These are phyloP conservation scores for Chironex yamaguchii DNA, from an alignment of 30 jellyfish, hydroid and myxozoan species.

Conservation along the genomic window DNA sequence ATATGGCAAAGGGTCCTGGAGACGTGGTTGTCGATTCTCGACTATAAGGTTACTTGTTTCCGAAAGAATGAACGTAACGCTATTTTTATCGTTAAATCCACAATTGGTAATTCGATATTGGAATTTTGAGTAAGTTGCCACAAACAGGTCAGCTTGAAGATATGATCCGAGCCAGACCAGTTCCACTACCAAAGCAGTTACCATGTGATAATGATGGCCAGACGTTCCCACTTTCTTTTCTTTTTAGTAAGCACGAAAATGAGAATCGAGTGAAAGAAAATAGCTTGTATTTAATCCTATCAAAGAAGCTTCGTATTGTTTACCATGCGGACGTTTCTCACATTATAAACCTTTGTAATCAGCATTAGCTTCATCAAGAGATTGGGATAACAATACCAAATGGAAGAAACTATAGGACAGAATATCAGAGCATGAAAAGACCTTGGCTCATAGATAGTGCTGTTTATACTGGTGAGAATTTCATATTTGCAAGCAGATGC, in stretches of 20 bases:
- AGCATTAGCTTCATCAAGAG: conserved; percentile 28
- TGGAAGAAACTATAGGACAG: conserved; percentile 63
- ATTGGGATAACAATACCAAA: conserved; percentile 51
- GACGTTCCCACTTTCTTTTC: conserved; percentile 21
- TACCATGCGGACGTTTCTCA: no score
- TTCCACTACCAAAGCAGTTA: conserved; percentile 26
- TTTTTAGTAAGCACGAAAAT: conserved; percentile 32
- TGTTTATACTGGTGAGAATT: conserved; percentile 41
- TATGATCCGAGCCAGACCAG: no score
- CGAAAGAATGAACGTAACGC: no score
- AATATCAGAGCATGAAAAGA: conserved; percentile 23
- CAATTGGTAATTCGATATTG: no score
- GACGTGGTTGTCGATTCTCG: no score
- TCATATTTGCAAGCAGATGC: conserved; percentile 20
- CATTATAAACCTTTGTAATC: conserved; percentile 51
- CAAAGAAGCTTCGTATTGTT: conserved; percentile 51
- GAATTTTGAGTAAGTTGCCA: no score
- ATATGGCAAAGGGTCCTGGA: no score
- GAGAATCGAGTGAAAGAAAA: conserved; percentile 51
- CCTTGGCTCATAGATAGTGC: conserved; percentile 28
- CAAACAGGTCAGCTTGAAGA: no score
- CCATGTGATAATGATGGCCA: conserved; percentile 38
- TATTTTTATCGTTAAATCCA: no score
- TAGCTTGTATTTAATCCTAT: conserved; percentile 41
- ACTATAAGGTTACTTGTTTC: no score